Conservation (phyloP, 2,797 vertebrate genomes). For the Neolamprologus multifasciatus region DNA sequence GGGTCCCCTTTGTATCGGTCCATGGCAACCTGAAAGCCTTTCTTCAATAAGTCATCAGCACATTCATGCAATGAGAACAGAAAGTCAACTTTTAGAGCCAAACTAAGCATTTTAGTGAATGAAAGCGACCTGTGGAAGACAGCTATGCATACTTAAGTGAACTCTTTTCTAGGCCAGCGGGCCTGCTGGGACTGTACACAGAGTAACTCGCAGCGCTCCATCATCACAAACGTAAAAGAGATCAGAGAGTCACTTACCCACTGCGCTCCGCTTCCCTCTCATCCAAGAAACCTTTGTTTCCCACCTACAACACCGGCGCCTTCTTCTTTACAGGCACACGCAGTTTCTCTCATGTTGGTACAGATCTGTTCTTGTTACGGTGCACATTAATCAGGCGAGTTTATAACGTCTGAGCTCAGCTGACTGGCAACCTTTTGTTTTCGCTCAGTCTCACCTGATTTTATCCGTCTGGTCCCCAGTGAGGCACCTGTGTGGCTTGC, state of each 20-base stretch:
- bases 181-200: background rate
- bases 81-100: background rate
- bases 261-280: background rate
- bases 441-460: constrained; percentile 17
- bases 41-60: background rate
- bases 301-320: background rate
- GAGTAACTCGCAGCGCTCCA: background rate
- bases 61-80: background rate
- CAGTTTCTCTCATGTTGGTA: background rate
- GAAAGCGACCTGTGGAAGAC: background rate
- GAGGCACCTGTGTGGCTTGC: constrained; percentile 42
- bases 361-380: background rate
- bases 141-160: background rate
- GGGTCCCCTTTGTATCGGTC: constrained; percentile 29
- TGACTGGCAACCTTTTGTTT: background rate
- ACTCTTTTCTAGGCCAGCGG: background rate
- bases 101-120: background rate
- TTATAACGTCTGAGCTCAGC: background rate
- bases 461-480: constrained; percentile 7
- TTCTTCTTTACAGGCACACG: background rate
- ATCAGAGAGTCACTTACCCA: constrained; percentile 39
- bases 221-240: background rate
- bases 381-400: background rate
- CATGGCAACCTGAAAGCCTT: constrained; percentile 9
- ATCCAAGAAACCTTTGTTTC: constrained; percentile 13